Base-by-base conservation (phyloP, 2,113 vertebrate species). In the Spermophilus dauricus region DNA sequence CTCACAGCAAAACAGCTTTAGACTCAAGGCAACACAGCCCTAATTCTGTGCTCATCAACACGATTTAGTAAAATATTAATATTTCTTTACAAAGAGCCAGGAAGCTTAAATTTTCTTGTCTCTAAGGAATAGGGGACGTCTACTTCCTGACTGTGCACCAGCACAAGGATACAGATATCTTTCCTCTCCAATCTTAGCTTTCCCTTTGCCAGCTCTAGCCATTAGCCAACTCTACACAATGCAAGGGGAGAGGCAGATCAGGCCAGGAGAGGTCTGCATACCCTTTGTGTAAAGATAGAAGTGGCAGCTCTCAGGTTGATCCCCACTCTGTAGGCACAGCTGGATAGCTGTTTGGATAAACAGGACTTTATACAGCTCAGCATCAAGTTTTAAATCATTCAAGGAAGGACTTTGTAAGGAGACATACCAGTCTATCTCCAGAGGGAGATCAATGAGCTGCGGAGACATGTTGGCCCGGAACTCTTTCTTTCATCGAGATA, bases 301-400 rank as follows among this genome's bases (percentile, higher is more conserved):
- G 95, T 96, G 97, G 97, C 96, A 86, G 96, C 92, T 98, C 96
- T 97, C 92, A 96, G 97, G 85, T 87, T 81, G 86, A 72, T 94
- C n/a, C 96, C 98, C 96, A 77, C 96, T 97, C 94, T 97, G 94
- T 97, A 97, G 0, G 2, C 96, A 98, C 83, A 97, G 97, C 96
- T 97, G 45, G 45, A 45, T 45, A 45, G 45, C 8, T 45, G 45
- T 45, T 9, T 45, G 45, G 45, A 97, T 95, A 92, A 97, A 98
- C 93, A 98, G 97, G 97, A 98, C 97, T 98, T 98, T 93, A 97
- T 98, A 98, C 89, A 98, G 98, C 97, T 98, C 96, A 94, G 98
- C 97, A 97, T 98, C 98, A 98, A 98, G 98, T 98, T 98, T 98
- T 98, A 98, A 99, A 98, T 98, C 98, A 98, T 98, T 96, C 89